phyloP scores from a whole-genome alignment of 2,888 invertebrate genomes.

The Anoncus sp. region DNA sequence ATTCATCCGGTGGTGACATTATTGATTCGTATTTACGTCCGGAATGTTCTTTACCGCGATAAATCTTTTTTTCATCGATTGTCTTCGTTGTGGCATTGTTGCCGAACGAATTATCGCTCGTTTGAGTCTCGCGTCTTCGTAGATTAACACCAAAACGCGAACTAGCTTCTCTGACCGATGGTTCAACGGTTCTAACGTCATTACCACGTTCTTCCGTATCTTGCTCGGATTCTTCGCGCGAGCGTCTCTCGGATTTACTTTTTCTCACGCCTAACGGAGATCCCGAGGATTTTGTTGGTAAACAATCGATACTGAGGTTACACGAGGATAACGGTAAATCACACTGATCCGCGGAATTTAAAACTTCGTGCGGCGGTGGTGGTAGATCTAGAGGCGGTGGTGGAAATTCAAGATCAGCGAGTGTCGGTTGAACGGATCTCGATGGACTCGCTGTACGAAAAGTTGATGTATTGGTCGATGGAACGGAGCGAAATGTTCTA shows the following conservation, averaged over 20 bases:
- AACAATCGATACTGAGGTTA: conserved; percentile 45
- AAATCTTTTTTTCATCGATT: conserved; percentile 81
- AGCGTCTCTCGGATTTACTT: conserved; percentile 72
- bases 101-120: conserved; percentile 83
- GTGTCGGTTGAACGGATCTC: conserved; percentile 88
- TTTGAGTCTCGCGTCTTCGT: conserved; percentile 87
- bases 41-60: conserved; percentile 81
- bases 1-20: conserved; percentile 83
- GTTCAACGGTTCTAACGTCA: conserved; percentile 87
- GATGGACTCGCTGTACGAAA: conserved; percentile 89
- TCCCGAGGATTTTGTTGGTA: conserved; percentile 67
- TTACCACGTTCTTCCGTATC: conserved; percentile 80
- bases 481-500: conserved; percentile 83
- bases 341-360: conserved; percentile 70
- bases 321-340: conserved; percentile 69
- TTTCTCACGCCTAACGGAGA: conserved; percentile 76
- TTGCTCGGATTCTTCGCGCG: conserved; percentile 71
- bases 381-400: conserved; percentile 93
- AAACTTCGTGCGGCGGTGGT: conserved; percentile 85
- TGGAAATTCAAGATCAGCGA: conserved; percentile 94
- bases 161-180: conserved; percentile 89
- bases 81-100: conserved; percentile 84
- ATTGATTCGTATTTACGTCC: conserved; percentile 81
- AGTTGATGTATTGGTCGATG: conserved; percentile 74
- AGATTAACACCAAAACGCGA: conserved; percentile 89